phyloP scores from a whole-genome alignment of 1,140 invertebrate species.

The Listronotus oregonensis region DNA sequence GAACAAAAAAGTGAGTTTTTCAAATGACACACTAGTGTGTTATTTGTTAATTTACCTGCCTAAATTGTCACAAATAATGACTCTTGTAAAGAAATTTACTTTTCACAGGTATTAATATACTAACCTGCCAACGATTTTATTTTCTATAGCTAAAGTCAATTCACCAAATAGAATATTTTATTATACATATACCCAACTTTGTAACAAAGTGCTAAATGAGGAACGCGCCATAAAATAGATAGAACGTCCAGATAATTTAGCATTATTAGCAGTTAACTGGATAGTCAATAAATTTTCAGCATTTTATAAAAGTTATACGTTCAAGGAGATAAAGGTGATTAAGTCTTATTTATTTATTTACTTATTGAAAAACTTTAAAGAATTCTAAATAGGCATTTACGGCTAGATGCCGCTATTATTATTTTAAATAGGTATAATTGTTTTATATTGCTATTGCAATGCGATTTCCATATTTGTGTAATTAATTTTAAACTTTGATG shows the following conservation, averaged over 20 bases:
- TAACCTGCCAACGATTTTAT: too few species aligned
- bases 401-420: constrained; percentile 23
- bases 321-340: constrained; percentile 28
- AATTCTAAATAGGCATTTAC: constrained; percentile 14
- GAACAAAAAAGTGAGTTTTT: too few species aligned
- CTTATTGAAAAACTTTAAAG: constrained; percentile 24
- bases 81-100: too few species aligned
- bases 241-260: constrained; percentile 29
- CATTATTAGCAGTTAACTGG: constrained; percentile 30
- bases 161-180: constrained; percentile 27
- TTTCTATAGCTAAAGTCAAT: constrained; percentile 3
- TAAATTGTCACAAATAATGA: too few species aligned
- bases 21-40: too few species aligned
- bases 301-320: constrained; percentile 28
- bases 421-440: constrained; percentile 16
- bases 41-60: too few species aligned
- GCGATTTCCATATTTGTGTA: too few species aligned
- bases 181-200: constrained; percentile 27
- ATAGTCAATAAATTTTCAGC: constrained; percentile 27
- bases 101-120: too few species aligned
- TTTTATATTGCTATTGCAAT: too few species aligned
- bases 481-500: too few species aligned
- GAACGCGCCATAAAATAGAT: constrained; percentile 33
- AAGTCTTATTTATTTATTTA: constrained; percentile 36
- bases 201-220: constrained; percentile 21